A percentile compares a stretch with the other conserved stretches of the same genome.
phyloP scores from a whole-genome alignment of 1,140 invertebrate genomes.

The Holcopasites calliopsidis region DNA sequence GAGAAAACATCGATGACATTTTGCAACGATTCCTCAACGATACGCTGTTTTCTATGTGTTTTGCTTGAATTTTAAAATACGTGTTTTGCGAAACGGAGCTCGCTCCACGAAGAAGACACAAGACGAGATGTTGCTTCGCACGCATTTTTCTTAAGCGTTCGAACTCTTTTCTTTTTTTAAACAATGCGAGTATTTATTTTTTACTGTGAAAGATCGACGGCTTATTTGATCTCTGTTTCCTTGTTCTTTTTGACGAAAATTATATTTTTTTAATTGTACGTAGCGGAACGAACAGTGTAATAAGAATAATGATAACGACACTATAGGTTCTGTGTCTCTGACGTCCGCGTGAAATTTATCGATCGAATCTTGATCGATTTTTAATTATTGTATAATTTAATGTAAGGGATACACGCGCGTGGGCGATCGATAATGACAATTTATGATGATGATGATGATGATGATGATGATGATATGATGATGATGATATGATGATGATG shows the following conservation, averaged over 20 bases:
- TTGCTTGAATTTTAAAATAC: neutral
- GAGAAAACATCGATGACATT: slow-evolving; percentile 1
- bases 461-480: slow-evolving; percentile 10
- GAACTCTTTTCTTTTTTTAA: too few species aligned
- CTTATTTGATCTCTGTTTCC: neutral
- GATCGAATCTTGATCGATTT: neutral
- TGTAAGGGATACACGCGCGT: neutral
- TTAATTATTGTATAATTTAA: slow-evolving; percentile 19
- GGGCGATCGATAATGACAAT: slow-evolving; percentile 19
- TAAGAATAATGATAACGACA: neutral
- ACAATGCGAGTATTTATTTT: too few species aligned
- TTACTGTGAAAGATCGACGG: neutral
- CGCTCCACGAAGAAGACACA: neutral
- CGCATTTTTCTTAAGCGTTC: too few species aligned
- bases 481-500: neutral
- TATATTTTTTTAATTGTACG: slow-evolving; percentile 1
- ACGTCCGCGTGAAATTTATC: neutral
- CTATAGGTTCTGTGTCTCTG: neutral
- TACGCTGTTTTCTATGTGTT: slow-evolving; percentile 1
- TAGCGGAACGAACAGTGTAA: neutral
- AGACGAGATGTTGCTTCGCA: too few species aligned
- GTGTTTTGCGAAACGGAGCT: neutral
- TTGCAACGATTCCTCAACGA: slow-evolving; percentile 53
- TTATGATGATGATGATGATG: neutral
- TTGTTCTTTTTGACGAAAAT: neutral